Base-by-base conservation (phyloP, 2,888 invertebrate species). In the Eupelmus urozonus region DNA sequence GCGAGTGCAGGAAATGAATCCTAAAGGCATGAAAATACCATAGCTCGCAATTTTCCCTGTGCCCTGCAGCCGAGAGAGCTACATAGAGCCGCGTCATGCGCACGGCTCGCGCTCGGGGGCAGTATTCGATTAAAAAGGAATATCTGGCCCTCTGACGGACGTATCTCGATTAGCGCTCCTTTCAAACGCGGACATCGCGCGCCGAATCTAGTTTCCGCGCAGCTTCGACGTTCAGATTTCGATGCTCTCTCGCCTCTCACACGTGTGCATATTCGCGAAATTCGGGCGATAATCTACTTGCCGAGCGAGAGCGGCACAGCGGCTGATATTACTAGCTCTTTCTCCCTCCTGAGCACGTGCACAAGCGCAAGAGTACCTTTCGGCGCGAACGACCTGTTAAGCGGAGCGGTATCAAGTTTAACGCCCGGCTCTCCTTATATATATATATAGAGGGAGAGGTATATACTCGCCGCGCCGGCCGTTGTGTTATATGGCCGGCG, bases 331-430 rank as follows among this genome's bases (percentile, higher is more conserved):
- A 66, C 65, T 77, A 18, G 20, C 27, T 59, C 57, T 57, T 13
- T 42, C 27, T 69, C 69, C n/a, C 29, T n/a, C n/a, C n/a, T n/a
- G n/a, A n/a, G 16, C 53, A 18, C 66, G 27, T 18, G 16, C 66
- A 13, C 34, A 76, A 20, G 45, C 20, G 40, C 69, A 76, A 75
- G 59, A 75, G 69, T 75, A 66, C 79, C 74, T 76, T 74, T 79
- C 80, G 71, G 79, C 81, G 80, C 80, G 81, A 83, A 83, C 80
- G 82, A 80, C 81, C 83, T 82, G 82, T 81, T 83, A 81, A 83
- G 81, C 81, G 81, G 77, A 80, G 45, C 57, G 59, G 57, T 78
- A 78, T 74, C 74, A 27, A 78, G 78, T 78, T 78, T 73, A 78
- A 72, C 67, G 77, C 77, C 51, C 20, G 51, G 51, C 65, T 71